These are phyloP conservation scores for Scopus umbretta DNA, from an alignment of 2,113 vertebrate genomes.

Conservation along the genomic window DNA sequence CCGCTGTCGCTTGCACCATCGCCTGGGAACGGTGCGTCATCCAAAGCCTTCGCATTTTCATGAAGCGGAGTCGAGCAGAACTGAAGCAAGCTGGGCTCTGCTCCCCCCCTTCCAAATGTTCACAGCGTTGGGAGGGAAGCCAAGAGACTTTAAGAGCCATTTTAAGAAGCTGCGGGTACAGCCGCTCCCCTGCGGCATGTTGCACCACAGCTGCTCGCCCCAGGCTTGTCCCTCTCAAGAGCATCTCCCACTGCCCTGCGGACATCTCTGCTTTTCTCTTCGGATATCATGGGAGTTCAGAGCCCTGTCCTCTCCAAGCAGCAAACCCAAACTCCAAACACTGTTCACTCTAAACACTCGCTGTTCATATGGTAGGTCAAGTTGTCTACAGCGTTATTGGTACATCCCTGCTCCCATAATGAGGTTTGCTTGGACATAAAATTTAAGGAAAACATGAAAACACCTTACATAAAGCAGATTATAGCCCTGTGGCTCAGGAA, in stretches of 20 bases:
- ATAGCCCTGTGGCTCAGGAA: not conserved
- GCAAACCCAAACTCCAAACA: not conserved
- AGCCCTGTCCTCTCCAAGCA: not conserved
- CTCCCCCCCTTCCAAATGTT: constrained; percentile 26
- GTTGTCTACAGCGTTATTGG: rapidly evolving
- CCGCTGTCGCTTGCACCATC: not conserved
- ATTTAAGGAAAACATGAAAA: not conserved
- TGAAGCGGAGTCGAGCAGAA: not conserved
- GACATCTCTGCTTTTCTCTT: not conserved
- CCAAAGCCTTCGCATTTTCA: not conserved
- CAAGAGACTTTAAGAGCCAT: not conserved
- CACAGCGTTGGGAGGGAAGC: not conserved
- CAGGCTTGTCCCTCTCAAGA: rapidly evolving
- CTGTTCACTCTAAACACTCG: not conserved
- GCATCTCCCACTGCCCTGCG: not conserved
- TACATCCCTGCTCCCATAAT: not conserved
- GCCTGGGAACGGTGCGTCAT: not conserved
- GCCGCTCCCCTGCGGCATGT: not conserved
- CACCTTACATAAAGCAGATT: not conserved
- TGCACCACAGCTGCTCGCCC: not conserved
- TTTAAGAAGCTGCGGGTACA: not conserved
- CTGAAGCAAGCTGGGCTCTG: not conserved
- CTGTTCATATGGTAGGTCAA: rapidly evolving
- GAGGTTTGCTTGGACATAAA: not conserved
- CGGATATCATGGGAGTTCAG: rapidly evolving